Percentiles rank a stretch among this genome's conserved stretches.
Evolutionary conservation across 2,113 vertebrate genomes (phyloP).

Genomic region (Emydura subglobosa): DNA sequence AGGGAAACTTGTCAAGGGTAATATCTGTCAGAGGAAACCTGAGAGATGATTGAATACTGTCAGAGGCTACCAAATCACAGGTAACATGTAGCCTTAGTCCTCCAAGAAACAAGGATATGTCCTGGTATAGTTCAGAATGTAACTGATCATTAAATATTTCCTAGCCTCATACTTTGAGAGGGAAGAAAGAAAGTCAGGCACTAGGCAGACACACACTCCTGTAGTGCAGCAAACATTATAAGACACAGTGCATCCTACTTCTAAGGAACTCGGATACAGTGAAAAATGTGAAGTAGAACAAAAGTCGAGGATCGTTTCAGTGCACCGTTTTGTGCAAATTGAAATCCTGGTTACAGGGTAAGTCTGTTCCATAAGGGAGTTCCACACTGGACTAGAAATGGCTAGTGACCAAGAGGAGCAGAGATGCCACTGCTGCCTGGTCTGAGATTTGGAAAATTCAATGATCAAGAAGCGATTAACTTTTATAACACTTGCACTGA

Average conservation of each 20-base stretch:
- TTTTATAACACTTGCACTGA: not conserved
- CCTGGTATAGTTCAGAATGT: not conserved
- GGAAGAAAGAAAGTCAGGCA: not conserved
- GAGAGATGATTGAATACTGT: not conserved
- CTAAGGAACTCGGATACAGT: not conserved
- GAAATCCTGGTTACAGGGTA: not conserved
- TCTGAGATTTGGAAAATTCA: not conserved
- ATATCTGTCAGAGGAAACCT: constrained; percentile 54
- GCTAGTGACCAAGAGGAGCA: not conserved
- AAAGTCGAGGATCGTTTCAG: not conserved
- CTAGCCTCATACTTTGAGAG: not conserved
- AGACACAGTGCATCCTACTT: not conserved
- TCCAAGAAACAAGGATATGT: not conserved
- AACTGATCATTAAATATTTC: not conserved
- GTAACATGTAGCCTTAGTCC: not conserved
- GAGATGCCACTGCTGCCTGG: not conserved
- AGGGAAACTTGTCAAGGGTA: constrained; percentile 58
- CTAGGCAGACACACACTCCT: fast-evolving
- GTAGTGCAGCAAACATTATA: not conserved
- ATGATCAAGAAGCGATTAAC: not conserved
- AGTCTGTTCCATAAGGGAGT: not conserved
- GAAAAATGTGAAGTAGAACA: not conserved
- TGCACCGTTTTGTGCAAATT: not conserved
- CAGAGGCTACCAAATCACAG: constrained; percentile 9
- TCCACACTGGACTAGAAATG: fast-evolving